A percentile compares a stretch with the other conserved stretches of the same genome.
These are phyloP conservation scores for Hormaphis cornu DNA, from an alignment of 1,140 invertebrate genomes.

Conservation along the genomic window DNA sequence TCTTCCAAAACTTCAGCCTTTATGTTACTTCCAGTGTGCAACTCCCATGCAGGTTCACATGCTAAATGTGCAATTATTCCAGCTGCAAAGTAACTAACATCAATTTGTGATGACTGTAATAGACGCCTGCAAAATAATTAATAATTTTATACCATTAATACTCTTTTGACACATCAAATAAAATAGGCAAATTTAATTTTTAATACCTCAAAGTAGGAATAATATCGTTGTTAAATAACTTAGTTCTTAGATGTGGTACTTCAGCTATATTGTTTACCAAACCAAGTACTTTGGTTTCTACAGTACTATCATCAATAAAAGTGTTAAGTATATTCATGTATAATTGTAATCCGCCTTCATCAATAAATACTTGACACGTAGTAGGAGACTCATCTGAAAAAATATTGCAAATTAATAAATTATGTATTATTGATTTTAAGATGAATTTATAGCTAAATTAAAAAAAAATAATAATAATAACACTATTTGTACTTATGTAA, in stretches of 20 bases:
- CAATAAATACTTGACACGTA: conserved; percentile 64
- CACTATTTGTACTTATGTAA: background rate
- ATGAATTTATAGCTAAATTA: background rate
- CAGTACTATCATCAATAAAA: conserved; percentile 54
- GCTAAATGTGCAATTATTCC: conserved; percentile 70
- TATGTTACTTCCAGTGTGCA: conserved; percentile 36
- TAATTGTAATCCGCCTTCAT: conserved; percentile 58
- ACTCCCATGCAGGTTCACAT: conserved; percentile 48
- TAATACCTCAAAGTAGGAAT: conserved; percentile 25
- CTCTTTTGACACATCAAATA: background rate
- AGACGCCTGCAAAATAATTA: conserved; percentile 41
- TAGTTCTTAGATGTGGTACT: conserved; percentile 44
- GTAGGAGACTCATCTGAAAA: conserved; percentile 56
- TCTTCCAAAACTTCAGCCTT: conserved; percentile 50
- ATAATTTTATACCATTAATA: background rate
- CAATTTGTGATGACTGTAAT: conserved; percentile 59
- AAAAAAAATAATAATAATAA: background rate
- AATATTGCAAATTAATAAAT: background rate
- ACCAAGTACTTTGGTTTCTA: conserved; percentile 72
- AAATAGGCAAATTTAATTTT: background rate
- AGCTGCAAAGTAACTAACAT: conserved; percentile 74
- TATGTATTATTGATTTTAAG: background rate
- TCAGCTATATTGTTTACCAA: conserved; percentile 76
- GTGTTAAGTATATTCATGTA: conserved; percentile 59
- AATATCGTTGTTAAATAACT: conserved; percentile 30